phyloP scores from a whole-genome alignment of 2,797 vertebrate species.

The Halcyon badia region DNA sequence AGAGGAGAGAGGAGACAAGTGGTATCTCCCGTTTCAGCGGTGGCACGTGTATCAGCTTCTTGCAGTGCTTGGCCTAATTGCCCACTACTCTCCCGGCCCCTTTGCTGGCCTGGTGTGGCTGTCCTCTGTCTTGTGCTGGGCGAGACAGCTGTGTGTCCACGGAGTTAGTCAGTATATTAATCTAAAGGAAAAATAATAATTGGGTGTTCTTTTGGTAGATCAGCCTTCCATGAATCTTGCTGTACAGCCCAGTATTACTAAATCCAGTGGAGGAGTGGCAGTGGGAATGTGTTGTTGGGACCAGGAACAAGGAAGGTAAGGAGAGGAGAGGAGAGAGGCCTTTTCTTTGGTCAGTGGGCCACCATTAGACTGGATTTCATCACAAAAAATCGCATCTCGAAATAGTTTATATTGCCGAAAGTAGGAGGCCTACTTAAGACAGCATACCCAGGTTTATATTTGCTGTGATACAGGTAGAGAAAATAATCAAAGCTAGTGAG shows the following conservation, averaged over 20 bases:
- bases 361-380: not conserved
- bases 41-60: accelerated
- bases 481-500: not conserved
- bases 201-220: not conserved
- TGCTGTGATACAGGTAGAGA: not conserved
- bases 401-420: not conserved
- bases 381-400: not conserved
- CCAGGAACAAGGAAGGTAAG: not conserved
- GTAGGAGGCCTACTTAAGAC: not conserved
- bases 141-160: not conserved
- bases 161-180: not conserved
- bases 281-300: not conserved
- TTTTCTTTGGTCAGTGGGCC: not conserved
- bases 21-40: accelerated
- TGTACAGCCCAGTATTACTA: not conserved
- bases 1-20: not conserved
- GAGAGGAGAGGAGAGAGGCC: not conserved
- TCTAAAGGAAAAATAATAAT: not conserved
- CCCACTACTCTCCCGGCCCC: not conserved
- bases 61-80: not conserved
- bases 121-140: not conserved
- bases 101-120: not conserved
- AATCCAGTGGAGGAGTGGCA: not conserved
- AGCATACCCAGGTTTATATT: not conserved
- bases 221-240: not conserved